Evolutionary conservation across 2,797 vertebrate genomes (phyloP).

Genomic region (Sebastolobus altivelis): DNA sequence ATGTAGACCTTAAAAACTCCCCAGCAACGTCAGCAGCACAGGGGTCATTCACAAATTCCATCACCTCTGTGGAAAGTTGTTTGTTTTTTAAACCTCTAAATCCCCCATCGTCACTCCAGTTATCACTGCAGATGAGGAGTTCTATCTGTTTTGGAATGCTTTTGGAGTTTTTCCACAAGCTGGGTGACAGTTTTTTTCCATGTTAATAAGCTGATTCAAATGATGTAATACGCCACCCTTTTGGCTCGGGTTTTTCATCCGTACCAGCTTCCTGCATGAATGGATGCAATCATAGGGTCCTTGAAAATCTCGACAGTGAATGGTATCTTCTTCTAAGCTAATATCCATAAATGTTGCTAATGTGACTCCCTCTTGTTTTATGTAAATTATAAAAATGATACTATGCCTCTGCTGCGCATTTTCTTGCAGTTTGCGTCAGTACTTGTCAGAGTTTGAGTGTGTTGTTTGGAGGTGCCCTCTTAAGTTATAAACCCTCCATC

Average conservation of each 20-base stretch:
- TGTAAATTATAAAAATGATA: conserved; percentile 41
- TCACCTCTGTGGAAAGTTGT: conserved; percentile 13
- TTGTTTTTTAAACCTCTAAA: conserved; percentile 10
- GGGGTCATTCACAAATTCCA: conserved; percentile 1
- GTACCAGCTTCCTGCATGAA: conserved; percentile 67
- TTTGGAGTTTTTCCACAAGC: conserved; percentile 42
- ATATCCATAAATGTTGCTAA: conserved; percentile 58
- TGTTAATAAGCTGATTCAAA: conserved; percentile 57
- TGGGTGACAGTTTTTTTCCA: conserved; percentile 48
- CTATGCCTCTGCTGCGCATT: conserved; percentile 17
- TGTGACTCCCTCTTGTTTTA: conserved; percentile 54
- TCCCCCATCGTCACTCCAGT: conserved; percentile 9
- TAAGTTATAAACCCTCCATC: conserved; percentile 23
- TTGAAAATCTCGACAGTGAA: conserved; percentile 64
- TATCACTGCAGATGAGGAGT: conserved; percentile 38
- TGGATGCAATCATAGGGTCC: conserved; percentile 70
- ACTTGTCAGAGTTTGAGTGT: conserved; percentile 27
- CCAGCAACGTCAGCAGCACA: neutral
- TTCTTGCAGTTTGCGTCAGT: conserved; percentile 20
- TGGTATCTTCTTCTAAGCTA: conserved; percentile 57
- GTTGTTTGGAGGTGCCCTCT: conserved; percentile 44
- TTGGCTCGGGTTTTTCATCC: conserved; percentile 63
- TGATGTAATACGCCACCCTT: conserved; percentile 62
- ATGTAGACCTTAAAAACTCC: neutral
- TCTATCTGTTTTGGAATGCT: conserved; percentile 45